Conservation (phyloP, 2,797 vertebrate genomes). For the Galago senegalensis region DNA sequence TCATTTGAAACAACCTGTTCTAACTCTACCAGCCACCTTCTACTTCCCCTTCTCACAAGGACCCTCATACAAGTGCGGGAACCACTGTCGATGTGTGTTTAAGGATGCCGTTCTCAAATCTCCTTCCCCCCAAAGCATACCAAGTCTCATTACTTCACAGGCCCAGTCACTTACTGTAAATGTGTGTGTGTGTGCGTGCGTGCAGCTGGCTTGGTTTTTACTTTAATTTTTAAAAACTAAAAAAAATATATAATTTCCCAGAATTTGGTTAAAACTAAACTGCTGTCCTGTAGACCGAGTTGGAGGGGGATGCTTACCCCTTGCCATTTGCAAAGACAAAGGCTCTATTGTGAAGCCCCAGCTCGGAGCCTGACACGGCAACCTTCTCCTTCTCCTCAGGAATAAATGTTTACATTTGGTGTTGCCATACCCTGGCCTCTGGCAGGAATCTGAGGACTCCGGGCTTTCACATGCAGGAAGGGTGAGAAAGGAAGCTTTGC, state of each 20-base stretch:
- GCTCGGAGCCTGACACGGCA: neutral
- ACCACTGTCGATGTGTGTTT: constrained; percentile 57
- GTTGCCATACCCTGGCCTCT: constrained; percentile 71
- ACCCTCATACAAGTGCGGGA: constrained; percentile 74
- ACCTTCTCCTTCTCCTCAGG: constrained; percentile 16
- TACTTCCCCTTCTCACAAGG: constrained; percentile 72
- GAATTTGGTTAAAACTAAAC: neutral
- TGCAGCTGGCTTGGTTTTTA: constrained; percentile 2
- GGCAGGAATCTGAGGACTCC: constrained; percentile 85
- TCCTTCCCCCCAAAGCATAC: neutral
- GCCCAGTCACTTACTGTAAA: neutral
- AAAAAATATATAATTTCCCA: neutral
- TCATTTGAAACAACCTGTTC: constrained; percentile 84
- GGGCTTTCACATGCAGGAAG: constrained; percentile 89
- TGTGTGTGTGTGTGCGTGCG: too few relatives aligned
- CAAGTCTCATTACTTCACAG: neutral
- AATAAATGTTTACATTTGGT: constrained; percentile 76
- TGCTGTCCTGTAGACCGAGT: neutral
- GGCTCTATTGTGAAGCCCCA: neutral
- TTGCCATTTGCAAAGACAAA: constrained; percentile 24
- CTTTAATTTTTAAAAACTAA: neutral
- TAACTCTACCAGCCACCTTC: constrained; percentile 77
- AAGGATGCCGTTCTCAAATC: constrained; percentile 41
- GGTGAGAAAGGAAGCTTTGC: constrained; percentile 90
- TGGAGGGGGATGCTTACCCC: neutral